Conservation (phyloP, 2,113 vertebrate genomes). For the Hippocampus barbouri region DNA sequence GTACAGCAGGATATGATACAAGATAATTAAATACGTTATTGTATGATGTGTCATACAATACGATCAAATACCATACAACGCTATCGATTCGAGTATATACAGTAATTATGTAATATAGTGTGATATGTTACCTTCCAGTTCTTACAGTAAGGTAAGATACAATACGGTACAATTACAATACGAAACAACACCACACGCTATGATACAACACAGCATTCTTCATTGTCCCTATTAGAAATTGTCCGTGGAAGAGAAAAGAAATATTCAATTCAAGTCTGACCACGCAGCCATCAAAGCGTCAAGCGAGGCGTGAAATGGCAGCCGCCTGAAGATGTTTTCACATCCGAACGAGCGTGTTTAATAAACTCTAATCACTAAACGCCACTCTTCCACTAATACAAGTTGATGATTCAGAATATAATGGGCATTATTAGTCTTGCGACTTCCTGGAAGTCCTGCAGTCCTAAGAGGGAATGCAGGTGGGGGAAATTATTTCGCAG, state of each 20-base stretch:
- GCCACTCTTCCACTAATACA: conserved; percentile 12
- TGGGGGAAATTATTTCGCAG: conserved; percentile 27
- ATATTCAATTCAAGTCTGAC: neutral
- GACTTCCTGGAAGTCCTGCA: neutral
- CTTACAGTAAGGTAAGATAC: no score
- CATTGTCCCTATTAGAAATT: neutral
- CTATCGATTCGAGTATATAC: no score
- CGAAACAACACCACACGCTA: no score
- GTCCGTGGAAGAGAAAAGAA: conserved; percentile 2
- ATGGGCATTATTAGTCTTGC: neutral
- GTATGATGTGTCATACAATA: no score
- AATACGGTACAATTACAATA: no score
- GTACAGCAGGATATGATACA: no score
- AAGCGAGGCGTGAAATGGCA: conserved; percentile 15
- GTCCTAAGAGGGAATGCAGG: conserved; percentile 20
- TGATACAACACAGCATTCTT: no score
- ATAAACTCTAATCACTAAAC: neutral
- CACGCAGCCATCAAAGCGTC: neutral
- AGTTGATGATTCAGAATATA: conserved; percentile 24
- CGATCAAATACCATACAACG: no score
- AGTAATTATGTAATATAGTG: no score
- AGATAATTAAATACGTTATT: no score
- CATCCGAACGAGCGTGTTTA: conserved; percentile 16
- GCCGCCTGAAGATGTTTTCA: conserved; percentile 12
- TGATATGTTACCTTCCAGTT: no score